phyloP scores from a whole-genome alignment of 2,113 vertebrate genomes.

The Microtus oregoni region DNA sequence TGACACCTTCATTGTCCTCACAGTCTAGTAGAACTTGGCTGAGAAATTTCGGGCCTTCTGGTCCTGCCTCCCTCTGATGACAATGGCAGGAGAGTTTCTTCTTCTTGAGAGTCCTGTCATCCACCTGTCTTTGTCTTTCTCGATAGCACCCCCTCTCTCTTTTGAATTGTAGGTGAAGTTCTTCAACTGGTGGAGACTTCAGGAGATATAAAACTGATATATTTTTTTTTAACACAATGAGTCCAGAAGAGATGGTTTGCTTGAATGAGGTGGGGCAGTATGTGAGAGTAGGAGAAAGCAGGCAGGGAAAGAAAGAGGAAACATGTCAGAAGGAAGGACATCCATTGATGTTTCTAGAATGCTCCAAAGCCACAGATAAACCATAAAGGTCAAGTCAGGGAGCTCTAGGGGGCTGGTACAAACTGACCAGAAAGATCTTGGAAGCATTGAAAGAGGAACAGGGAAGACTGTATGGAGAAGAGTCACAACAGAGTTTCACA shows the following conservation, averaged over 20 bases:
- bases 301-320: neutral
- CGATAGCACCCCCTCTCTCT: neutral
- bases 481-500: neutral
- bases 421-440: neutral
- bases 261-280: neutral
- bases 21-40: neutral
- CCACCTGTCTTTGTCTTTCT: neutral
- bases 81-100: neutral
- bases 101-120: neutral
- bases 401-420: neutral
- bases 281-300: neutral
- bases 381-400: neutral
- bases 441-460: neutral
- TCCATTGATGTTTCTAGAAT: constrained; percentile 8
- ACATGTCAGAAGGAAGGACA: neutral
- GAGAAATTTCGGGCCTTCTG: neutral
- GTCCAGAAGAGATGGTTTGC: neutral
- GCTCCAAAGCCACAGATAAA: neutral
- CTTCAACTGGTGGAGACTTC: neutral
- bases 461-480: neutral
- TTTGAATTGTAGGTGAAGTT: neutral
- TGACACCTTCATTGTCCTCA: neutral
- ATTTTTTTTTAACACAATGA: neutral
- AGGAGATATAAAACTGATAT: neutral
- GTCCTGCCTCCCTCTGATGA: neutral